These are phyloP conservation scores for Hippocampus mohnikei DNA, from an alignment of 2,113 vertebrate genomes.

Conservation along the genomic window DNA sequence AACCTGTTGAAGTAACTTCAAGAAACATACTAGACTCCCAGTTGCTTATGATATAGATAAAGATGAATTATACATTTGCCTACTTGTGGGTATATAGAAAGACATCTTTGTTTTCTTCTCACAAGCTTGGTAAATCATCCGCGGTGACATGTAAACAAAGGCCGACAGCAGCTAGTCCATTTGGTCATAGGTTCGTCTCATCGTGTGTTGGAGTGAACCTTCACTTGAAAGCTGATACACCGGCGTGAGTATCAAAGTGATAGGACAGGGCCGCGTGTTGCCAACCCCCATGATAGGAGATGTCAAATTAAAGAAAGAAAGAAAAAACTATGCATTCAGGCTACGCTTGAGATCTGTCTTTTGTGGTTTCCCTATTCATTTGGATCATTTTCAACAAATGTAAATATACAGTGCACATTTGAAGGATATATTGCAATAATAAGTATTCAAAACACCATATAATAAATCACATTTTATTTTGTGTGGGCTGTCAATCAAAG, in stretches of 20 bases:
- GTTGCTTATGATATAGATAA: not conserved
- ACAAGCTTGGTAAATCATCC: not conserved
- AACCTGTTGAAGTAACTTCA: not conserved
- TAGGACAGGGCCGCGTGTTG: no score
- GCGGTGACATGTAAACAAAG: not conserved
- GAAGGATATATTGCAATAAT: no score
- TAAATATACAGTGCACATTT: no score
- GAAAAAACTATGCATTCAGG: no score
- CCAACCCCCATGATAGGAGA: no score
- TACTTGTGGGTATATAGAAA: not conserved
- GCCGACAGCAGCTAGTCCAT: constrained; percentile 2
- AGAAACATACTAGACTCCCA: not conserved
- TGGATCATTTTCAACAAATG: no score
- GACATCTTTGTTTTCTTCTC: not conserved
- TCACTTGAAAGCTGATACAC: not conserved
- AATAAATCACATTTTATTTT: not conserved
- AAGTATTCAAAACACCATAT: no score
- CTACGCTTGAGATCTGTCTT: no score
- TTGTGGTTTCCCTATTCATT: no score
- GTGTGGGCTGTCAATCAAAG: not conserved
- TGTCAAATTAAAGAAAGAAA: no score
- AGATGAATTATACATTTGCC: not conserved
- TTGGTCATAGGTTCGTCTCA: not conserved
- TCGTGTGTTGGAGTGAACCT: not conserved
- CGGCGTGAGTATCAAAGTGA: not conserved